Conservation (phyloP, 2,113 vertebrate species). For the Seriola dumerili region DNA sequence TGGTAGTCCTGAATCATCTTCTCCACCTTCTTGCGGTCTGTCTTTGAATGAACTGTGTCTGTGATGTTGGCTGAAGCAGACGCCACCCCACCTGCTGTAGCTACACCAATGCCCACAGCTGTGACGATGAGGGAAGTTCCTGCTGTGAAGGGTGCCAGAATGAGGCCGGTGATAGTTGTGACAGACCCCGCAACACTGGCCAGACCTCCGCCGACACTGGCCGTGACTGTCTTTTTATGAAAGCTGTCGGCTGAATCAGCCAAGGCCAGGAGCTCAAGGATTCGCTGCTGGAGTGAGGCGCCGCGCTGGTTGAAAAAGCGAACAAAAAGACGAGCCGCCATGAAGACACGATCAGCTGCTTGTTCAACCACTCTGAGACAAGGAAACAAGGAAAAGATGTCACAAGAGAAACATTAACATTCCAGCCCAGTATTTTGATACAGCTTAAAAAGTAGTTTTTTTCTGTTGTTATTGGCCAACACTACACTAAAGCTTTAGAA, state of each 20-base stretch:
- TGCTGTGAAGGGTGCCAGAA: conserved; percentile 84
- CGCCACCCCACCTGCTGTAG: conserved; percentile 82
- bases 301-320: conserved; percentile 77
- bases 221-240: conserved; percentile 82
- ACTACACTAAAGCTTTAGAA: not conserved
- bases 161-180: conserved; percentile 85
- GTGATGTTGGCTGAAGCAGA: conserved; percentile 86
- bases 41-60: conserved; percentile 84
- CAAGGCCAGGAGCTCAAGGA: conserved; percentile 75
- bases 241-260: conserved; percentile 82
- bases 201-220: conserved; percentile 81
- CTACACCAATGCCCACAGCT: conserved; percentile 84
- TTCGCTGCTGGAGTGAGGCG: conserved; percentile 70
- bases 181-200: conserved; percentile 83
- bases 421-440: not conserved
- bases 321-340: conserved; percentile 82
- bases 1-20: conserved; percentile 85
- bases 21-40: conserved; percentile 85
- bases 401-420: not conserved
- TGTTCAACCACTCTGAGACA: conserved; percentile 76
- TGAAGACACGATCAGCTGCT: conserved; percentile 83
- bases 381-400: not conserved
- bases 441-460: too few species aligned
- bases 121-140: conserved; percentile 86
- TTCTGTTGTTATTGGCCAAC: too few species aligned